Evolutionary conservation across 2,888 invertebrate genomes (phyloP).

Genomic region (Heliconius sara): DNA sequence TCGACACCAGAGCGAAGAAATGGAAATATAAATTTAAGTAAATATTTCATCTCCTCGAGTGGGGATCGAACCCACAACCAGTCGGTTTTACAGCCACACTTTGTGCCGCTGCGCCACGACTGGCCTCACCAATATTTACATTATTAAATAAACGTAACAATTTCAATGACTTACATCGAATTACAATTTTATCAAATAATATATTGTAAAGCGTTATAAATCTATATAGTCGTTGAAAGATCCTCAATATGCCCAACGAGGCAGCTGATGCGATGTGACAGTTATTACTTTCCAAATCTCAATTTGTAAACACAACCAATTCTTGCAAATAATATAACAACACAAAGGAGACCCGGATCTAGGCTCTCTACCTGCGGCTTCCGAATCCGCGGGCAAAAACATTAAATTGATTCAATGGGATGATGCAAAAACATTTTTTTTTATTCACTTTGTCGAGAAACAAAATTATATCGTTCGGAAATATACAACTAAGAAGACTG

Average conservation of each 20-base stretch:
- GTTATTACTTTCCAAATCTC: slow-evolving; percentile 78
- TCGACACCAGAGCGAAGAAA: too few species aligned
- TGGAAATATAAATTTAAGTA: too few species aligned
- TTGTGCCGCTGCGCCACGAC: too few species aligned
- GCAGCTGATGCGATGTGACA: slow-evolving; percentile 79
- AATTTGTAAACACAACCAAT: slow-evolving; percentile 80
- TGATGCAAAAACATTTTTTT: slow-evolving; percentile 72
- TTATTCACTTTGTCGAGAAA: slow-evolving; percentile 78
- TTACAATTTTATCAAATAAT: slow-evolving; percentile 30
- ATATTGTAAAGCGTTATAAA: slow-evolving; percentile 43
- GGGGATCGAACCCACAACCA: too few species aligned
- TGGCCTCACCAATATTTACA: neutral
- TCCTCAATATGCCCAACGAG: slow-evolving; percentile 68
- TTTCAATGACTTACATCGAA: slow-evolving; percentile 6
- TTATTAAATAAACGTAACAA: neutral
- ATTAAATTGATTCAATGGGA: slow-evolving; percentile 76
- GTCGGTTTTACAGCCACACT: too few species aligned
- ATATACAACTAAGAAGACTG: slow-evolving; percentile 68
- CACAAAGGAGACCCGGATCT: slow-evolving; percentile 80
- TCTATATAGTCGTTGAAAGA: slow-evolving; percentile 44
- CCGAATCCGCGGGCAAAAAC: slow-evolving; percentile 78
- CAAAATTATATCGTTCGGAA: slow-evolving; percentile 76
- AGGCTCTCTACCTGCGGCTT: slow-evolving; percentile 82
- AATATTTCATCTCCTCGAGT: too few species aligned
- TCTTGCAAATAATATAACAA: slow-evolving; percentile 62